Percentiles rank a stretch among this genome's conserved stretches.
Conservation (phyloP, 2,888 invertebrate species). For the Cristatella mucedo region DNA sequence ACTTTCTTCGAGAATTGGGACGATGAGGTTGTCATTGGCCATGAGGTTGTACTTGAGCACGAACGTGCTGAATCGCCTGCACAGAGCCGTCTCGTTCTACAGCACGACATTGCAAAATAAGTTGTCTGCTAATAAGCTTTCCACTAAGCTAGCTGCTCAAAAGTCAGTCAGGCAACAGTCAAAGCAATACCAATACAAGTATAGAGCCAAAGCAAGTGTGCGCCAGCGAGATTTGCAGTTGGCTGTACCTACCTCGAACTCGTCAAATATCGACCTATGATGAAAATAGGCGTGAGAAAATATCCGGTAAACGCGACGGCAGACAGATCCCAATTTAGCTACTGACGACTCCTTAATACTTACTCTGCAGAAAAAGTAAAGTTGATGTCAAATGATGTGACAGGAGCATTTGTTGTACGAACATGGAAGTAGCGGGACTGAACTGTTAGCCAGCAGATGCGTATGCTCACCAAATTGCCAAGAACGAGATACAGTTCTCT, state of each 20-base stretch:
- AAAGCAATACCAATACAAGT: no score
- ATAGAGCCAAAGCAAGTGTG: no score
- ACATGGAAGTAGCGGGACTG: neutral
- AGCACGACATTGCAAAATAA: conserved; percentile 17
- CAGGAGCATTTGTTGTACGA: neutral
- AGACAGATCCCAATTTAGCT: conserved; percentile 92
- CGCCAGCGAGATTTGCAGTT: neutral
- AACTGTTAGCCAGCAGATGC: neutral
- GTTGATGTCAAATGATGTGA: neutral
- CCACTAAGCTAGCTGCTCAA: no score
- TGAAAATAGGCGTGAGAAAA: conserved; percentile 99
- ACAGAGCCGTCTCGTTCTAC: conserved; percentile 74
- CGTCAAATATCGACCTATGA: conserved; percentile 86
- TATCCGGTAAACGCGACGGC: conserved; percentile 92
- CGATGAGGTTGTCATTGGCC: conserved; percentile 93
- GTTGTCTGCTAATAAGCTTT: no score
- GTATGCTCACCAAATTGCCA: no score
- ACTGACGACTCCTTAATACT: conserved; percentile 98
- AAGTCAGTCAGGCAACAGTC: no score
- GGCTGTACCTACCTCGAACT: conserved; percentile 58
- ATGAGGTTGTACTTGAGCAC: conserved; percentile 95
- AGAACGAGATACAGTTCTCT: no score
- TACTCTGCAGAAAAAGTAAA: conserved; percentile 51
- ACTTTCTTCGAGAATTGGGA: conserved; percentile 58
- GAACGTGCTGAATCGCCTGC: conserved; percentile 85